phyloP scores from a whole-genome alignment of 2,888 invertebrate species.

The Fissipunctia ypsillon region DNA sequence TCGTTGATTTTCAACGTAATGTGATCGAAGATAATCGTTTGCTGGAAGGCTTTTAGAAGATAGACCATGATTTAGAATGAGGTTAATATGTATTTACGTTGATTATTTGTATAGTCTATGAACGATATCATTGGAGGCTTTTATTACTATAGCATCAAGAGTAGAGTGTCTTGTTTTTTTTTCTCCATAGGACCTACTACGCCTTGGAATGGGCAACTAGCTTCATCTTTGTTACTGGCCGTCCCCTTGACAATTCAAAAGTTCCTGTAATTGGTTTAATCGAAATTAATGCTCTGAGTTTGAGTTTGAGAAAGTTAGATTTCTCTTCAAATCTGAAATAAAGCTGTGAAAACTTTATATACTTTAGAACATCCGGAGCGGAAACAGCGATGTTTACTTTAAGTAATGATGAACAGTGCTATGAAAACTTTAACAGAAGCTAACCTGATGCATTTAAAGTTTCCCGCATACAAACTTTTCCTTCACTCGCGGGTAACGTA shows the following conservation, averaged over 20 bases:
- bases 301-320: too few relatives aligned
- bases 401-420: constrained; percentile 21
- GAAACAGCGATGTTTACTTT: constrained; percentile 25
- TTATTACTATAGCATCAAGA: neutral
- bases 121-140: neutral
- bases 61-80: neutral
- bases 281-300: too few relatives aligned
- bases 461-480: constrained; percentile 30
- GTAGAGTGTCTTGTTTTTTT: too few relatives aligned
- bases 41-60: constrained; percentile 10
- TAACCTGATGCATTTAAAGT: constrained; percentile 35
- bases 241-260: too few relatives aligned
- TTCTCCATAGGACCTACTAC: too few relatives aligned
- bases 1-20: constrained; percentile 7
- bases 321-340: neutral
- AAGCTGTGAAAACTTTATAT: neutral
- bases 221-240: too few relatives aligned
- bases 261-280: too few relatives aligned
- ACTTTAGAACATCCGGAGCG: neutral
- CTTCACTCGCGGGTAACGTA: neutral
- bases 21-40: constrained; percentile 9
- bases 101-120: neutral
- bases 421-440: constrained; percentile 30
- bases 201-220: too few relatives aligned
- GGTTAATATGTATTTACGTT: neutral